phyloP scores from a whole-genome alignment of 2,797 vertebrate species.

The Hydrocynus forskahlii region DNA sequence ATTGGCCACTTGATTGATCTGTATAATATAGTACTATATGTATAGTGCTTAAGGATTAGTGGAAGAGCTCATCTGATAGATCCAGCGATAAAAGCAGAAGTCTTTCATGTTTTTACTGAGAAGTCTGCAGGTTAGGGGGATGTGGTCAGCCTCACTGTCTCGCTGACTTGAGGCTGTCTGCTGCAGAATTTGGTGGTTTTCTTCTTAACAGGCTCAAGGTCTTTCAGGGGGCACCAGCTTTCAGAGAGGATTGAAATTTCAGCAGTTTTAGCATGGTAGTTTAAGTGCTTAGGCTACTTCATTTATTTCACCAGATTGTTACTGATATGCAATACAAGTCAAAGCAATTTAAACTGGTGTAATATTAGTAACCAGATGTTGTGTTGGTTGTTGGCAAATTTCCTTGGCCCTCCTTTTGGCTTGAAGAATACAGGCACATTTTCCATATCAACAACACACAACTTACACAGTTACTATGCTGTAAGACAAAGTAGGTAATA shows the following conservation, averaged over 20 bases:
- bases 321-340: background rate
- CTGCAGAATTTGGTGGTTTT: conserved; percentile 18
- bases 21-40: background rate
- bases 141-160: conserved; percentile 2
- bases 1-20: background rate
- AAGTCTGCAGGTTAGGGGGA: background rate
- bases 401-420: background rate
- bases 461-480: background rate
- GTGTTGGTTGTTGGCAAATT: too few species aligned
- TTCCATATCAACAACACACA: background rate
- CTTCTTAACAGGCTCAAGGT: background rate
- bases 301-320: background rate
- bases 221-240: background rate
- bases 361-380: too few species aligned
- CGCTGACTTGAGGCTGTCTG: background rate
- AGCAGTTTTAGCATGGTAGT: background rate
- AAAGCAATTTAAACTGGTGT: too few species aligned
- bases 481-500: background rate
- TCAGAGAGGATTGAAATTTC: background rate
- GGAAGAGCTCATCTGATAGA: background rate
- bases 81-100: background rate
- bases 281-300: background rate
- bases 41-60: background rate
- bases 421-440: background rate
- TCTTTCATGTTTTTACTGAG: background rate